phyloP scores from a whole-genome alignment of 2,888 invertebrate genomes.

The Mactromeris polynyma region DNA sequence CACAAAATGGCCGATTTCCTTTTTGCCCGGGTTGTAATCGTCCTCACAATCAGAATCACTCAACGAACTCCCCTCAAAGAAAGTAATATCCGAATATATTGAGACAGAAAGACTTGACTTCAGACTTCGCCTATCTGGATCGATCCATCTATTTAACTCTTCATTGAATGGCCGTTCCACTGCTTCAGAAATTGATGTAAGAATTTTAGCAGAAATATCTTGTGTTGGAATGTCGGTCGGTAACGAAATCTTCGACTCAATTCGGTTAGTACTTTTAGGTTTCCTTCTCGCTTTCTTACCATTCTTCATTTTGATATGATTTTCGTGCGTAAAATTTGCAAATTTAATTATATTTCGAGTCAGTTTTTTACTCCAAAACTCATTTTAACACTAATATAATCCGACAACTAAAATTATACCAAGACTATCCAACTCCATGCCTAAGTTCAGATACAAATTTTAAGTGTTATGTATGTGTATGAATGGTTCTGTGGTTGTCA shows the following conservation, averaged over 20 bases:
- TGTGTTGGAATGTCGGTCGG: slow-evolving; percentile 49
- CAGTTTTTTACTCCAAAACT: not conserved
- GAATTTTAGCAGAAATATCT: slow-evolving; percentile 59
- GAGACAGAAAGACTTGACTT: slow-evolving; percentile 65
- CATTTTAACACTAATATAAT: not conserved
- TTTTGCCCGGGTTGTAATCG: not conserved
- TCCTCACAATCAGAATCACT: slow-evolving; percentile 49
- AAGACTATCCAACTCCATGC: slow-evolving; percentile 1
- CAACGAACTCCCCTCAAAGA: slow-evolving; percentile 58
- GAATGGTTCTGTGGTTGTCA: not conserved
- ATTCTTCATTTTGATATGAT: slow-evolving; percentile 15
- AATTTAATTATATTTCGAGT: not conserved
- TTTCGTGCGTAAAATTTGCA: not conserved
- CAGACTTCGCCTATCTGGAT: slow-evolving; percentile 50
- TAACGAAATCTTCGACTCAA: slow-evolving; percentile 48
- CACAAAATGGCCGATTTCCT: slow-evolving; percentile 16
- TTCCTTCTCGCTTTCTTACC: not conserved
- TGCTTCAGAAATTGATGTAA: slow-evolving; percentile 60
- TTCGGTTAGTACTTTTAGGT: slow-evolving; percentile 25
- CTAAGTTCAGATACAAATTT: not conserved
- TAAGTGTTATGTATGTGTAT: not conserved
- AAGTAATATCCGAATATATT: slow-evolving; percentile 68
- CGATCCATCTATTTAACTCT: slow-evolving; percentile 56
- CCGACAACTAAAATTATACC: not conserved
- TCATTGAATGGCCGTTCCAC: slow-evolving; percentile 53